Percentiles rank a stretch among this genome's conserved stretches.
Evolutionary conservation across 2,888 invertebrate genomes (phyloP).

Genomic region (Macrosiphum euphorbiae): DNA sequence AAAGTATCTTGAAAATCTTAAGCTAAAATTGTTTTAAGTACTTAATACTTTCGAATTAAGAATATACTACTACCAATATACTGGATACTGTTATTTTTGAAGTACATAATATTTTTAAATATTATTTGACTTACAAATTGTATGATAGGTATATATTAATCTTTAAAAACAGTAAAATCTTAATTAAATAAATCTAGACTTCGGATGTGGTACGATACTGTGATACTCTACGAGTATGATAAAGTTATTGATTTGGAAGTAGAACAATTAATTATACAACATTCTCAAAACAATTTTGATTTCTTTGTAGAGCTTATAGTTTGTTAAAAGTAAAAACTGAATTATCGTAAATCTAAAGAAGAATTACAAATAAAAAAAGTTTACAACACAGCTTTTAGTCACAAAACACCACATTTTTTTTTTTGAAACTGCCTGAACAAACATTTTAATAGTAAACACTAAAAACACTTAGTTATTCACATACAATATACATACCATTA

Average conservation of each 20-base stretch:
- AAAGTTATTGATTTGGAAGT: neutral
- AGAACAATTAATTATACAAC: neutral
- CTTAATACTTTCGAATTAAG: neutral
- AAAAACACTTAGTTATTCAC: neutral
- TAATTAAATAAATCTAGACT: neutral
- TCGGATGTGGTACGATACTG: neutral
- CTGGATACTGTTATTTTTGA: neutral
- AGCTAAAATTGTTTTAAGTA: neutral
- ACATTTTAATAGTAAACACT: slow-evolving; percentile 20
- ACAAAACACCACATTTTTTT: slow-evolving; percentile 28
- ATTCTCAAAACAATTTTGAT: neutral
- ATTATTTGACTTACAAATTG: neutral
- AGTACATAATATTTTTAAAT: neutral
- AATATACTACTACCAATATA: neutral
- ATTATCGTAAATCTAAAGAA: neutral
- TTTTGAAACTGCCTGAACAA: neutral
- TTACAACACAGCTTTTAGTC: neutral
- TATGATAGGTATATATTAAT: neutral
- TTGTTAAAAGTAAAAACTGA: neutral
- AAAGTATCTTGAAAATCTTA: neutral
- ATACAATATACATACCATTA: neutral
- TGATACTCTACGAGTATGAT: neutral
- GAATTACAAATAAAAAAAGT: neutral
- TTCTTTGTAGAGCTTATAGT: neutral
- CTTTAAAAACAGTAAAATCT: neutral